Conservation (phyloP, 1,140 invertebrate species). For the Drosophila cardini region DNA sequence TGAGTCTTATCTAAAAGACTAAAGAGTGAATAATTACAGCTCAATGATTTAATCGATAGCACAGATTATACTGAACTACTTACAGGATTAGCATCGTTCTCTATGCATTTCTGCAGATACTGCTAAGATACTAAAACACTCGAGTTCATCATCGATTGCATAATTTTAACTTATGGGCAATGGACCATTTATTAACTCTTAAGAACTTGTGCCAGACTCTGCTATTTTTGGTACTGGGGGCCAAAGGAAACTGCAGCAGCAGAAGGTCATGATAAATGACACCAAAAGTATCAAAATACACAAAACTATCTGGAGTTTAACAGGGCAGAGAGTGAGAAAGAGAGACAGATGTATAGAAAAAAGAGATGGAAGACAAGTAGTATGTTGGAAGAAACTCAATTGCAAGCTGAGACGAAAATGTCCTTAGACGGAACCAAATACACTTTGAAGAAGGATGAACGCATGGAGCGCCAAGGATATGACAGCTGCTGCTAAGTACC, state of each 20-base stretch:
- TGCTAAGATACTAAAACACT: not conserved
- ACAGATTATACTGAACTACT: not conserved
- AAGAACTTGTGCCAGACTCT: not conserved
- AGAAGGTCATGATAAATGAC: constrained; percentile 79
- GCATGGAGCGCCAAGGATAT: constrained; percentile 50
- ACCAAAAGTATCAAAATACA: constrained; percentile 79
- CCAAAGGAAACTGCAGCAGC: constrained; percentile 41
- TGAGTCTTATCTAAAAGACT: not conserved
- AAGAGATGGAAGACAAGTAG: not conserved
- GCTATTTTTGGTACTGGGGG: constrained; percentile 62
- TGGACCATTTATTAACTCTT: constrained; percentile 42
- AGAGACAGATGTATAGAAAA: not conserved
- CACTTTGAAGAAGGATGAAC: constrained; percentile 35
- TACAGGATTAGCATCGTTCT: not conserved
- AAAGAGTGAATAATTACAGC: not conserved
- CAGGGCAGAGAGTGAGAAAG: constrained; percentile 1
- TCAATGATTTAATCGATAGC: not conserved
- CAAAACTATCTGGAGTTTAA: constrained; percentile 39
- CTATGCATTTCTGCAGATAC: not conserved
- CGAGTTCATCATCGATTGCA: constrained; percentile 25
- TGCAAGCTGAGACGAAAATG: constrained; percentile 42
- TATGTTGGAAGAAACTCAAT: not conserved
- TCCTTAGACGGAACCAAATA: constrained; percentile 51
- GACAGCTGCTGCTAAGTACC: constrained; percentile 79
- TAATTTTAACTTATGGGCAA: constrained; percentile 16